phyloP scores from a whole-genome alignment of 1,140 invertebrate genomes.

The Lepidotrigona ventralis region DNA sequence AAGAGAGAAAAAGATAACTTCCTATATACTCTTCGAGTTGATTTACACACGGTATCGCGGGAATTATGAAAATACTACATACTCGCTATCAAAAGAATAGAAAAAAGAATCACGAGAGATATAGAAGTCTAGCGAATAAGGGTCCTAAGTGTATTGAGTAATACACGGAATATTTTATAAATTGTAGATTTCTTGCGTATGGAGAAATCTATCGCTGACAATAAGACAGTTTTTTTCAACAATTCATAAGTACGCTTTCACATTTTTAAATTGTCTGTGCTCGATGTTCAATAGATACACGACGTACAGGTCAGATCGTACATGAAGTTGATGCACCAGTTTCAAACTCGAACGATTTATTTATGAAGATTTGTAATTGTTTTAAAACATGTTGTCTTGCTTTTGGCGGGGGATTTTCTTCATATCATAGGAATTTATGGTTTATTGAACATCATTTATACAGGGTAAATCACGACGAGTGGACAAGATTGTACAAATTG shows the following conservation, averaged over 20 bases:
- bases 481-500: not conserved
- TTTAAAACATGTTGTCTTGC: constrained; percentile 26
- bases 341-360: not conserved
- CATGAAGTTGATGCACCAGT: not conserved
- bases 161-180: constrained; percentile 39
- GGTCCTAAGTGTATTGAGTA: constrained; percentile 40
- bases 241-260: not conserved
- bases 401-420: constrained; percentile 33
- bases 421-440: constrained; percentile 41
- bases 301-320: not conserved
- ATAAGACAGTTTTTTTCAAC: constrained; percentile 31
- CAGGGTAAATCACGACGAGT: not conserved
- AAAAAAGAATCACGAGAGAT: constrained; percentile 29
- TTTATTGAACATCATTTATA: constrained; percentile 34
- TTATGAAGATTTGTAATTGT: not conserved
- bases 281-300: not conserved
- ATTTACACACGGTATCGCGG: constrained; percentile 28
- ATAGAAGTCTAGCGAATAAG: constrained; percentile 34
- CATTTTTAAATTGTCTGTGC: not conserved
- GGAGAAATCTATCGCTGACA: constrained; percentile 38
- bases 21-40: constrained; percentile 40
- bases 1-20: constrained; percentile 28
- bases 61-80: constrained; percentile 28
- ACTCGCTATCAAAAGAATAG: constrained; percentile 28
- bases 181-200: constrained; percentile 48